Evolutionary conservation across 2,888 invertebrate species (phyloP), one percentile per base, ranked within the genome.

Genomic region (Acleris laterana): DNA sequence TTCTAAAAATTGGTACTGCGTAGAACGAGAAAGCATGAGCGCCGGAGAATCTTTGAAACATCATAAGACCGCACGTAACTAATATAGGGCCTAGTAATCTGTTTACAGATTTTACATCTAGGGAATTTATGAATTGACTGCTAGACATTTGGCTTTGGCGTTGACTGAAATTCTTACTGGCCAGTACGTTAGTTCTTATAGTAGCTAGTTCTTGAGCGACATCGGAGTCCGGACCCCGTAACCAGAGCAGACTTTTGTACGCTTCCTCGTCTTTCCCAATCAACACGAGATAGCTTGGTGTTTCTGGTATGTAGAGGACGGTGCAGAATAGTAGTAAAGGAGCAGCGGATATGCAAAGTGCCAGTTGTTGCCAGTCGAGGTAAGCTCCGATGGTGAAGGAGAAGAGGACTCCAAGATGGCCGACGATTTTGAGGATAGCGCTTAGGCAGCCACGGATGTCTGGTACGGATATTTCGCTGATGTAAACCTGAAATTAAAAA

Each of bases 381-480:
- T 96, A 96, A 17, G 97, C 96, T 53, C 98, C 98, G 32, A 97
- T 95, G 63, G 96, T 95, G 88, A 97, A 98, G 60, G 96, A 96
- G 79, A 96, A 94, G 42, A 98, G 93, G 16, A 98, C 96, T 32
- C 98, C 98, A 42, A 97, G 94, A 82, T 97, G 97, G 19, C 97
- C 96, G 70, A 96, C 96, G 71, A 98, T 95, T 87, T 98, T 98
- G 70, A 97, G 94, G 68, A 97, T 95, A 5, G 97, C 96, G 80
- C 97, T 97, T 64, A 98, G 93, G 73, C 97, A 96, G 28, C 98
- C 98, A 32, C 98, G 94, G 71, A 97, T 96, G 69, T 96, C 96
- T 2, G 97, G 96, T 22, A 97, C 96, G 28, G 98, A 96, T 79
- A 98, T 97, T 91, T 98, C 98, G 79, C 97, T 97, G 79, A 98